These are phyloP conservation scores for Hypomesus transpacificus DNA, from an alignment of 2,113 vertebrate species.

Conservation along the genomic window DNA sequence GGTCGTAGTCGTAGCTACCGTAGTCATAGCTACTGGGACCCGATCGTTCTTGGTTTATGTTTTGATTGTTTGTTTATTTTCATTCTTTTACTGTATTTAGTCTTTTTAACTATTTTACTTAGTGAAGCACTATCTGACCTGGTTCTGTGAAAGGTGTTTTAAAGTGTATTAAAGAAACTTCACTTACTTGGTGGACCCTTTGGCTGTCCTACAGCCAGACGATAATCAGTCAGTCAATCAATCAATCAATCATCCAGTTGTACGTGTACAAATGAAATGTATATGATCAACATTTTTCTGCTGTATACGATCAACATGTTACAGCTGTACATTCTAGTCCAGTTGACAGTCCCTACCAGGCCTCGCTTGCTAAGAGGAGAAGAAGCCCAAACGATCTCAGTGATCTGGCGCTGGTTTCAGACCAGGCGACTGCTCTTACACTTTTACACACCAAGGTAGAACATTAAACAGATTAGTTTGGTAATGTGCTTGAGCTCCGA, in stretches of 20 bases:
- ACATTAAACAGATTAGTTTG: conserved; percentile 35
- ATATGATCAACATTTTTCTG: no score
- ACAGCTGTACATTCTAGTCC: conserved; percentile 36
- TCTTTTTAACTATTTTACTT: no score
- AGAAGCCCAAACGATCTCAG: conserved; percentile 51
- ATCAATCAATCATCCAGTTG: no score
- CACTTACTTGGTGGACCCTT: conserved; percentile 43
- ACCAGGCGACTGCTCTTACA: conserved; percentile 31
- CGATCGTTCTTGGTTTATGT: no score
- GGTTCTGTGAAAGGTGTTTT: no score
- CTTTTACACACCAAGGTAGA: conserved; percentile 42
- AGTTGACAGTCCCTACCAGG: conserved; percentile 23
- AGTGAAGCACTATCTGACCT: no score
- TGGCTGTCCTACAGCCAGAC: conserved; percentile 1
- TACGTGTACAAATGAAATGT: no score
- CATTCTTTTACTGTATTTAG: no score
- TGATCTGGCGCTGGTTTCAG: conserved; percentile 32
- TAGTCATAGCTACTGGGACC: conserved; percentile 34
- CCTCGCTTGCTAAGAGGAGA: conserved; percentile 48
- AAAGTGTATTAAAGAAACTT: no score
- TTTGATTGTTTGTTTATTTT: no score
- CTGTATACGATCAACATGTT: conserved; percentile 5
- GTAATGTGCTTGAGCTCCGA: conserved; percentile 31
- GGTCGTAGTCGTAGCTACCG: conserved; percentile 32
- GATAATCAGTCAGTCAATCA: no score